phyloP scores from a whole-genome alignment of 2,797 vertebrate genomes.

The Chrosomus eos region DNA sequence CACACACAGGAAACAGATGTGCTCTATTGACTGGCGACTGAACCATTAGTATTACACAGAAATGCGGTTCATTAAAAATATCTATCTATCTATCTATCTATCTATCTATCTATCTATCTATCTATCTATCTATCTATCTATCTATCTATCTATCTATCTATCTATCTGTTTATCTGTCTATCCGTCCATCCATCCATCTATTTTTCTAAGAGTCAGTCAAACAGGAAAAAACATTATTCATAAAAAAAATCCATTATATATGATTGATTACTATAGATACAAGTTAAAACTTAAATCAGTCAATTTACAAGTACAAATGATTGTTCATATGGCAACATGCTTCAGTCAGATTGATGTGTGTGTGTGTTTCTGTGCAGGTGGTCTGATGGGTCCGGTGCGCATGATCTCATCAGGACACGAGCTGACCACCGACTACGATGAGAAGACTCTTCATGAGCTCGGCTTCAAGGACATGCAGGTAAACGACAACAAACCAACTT shows the following conservation, averaged over 20 bases:
- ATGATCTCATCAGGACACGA: conserved; percentile 99
- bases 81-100: neutral
- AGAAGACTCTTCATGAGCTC: conserved; percentile 96
- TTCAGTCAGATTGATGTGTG: neutral
- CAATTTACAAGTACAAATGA: neutral
- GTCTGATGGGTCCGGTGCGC: conserved; percentile 96
- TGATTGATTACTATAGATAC: no score
- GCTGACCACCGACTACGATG: conserved; percentile 97
- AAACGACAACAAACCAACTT: neutral
- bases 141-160: rapidly evolving
- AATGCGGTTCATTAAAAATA: no score
- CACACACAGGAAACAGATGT: neutral
- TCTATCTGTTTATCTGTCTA: no score
- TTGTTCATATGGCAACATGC: neutral
- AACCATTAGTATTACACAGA: no score
- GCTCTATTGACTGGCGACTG: no score
- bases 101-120: neutral
- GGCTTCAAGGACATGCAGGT: conserved; percentile 99
- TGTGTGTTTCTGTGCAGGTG: conserved; percentile 76
- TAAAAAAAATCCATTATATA: no score
- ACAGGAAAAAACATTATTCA: no score
- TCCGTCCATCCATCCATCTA: neutral
- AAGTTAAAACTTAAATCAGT: neutral
- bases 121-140: no score
- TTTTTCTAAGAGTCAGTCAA: no score